Evolutionary conservation across 2,797 vertebrate genomes (phyloP), one percentile per base, ranked within the genome.

Genomic region (Brachyalestes nurse): DNA sequence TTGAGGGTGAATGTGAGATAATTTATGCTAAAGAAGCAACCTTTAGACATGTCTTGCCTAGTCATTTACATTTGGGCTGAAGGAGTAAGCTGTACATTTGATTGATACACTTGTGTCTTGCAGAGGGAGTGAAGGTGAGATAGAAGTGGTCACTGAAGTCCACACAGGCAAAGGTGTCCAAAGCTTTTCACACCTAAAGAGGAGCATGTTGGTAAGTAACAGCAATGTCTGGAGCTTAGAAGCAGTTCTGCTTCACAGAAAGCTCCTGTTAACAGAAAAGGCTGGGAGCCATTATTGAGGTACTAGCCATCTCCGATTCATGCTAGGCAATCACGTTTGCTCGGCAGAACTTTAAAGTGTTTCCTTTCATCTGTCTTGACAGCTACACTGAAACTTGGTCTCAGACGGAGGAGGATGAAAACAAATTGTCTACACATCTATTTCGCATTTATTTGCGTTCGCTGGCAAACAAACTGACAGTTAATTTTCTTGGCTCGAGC

Each of bases 361-460:
- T 78, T 78, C 53, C 47, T 75, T 74, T 72, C 49, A 65, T 77
- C 25, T 55, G 62, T 66, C 69, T 53, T 85, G 83, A 83, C 81
- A 84, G 78, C 64, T 65, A n/a, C 34, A 38, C 49, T 13, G 49
- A 67, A 76, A 72, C 69, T 67, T 73, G 62, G 61, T 67, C 71
- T 66, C 40, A 66, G 70, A 53, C 49, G 66, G 72, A 79, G 79
- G 42, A 42, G 72, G 69, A 61, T 70, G 25, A 75, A 81, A 73
- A 82, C 64, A 86, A 79, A 81, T 83, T 81, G 71, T 70, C 75
- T 78, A 45, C 23, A 60, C 42, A 83, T 81, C 80, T 82, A 76
- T 84, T 79, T 83, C 76, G 38, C 60, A 62, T 83, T 72, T 70
- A 83, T 81, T 84, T 76, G 77, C 42, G n/a, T 64, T 69, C 13